A percentile compares a stretch with the other conserved stretches of the same genome.
These are phyloP conservation scores for Ataeniobius toweri DNA, from an alignment of 2,797 vertebrate genomes.

Conservation along the genomic window DNA sequence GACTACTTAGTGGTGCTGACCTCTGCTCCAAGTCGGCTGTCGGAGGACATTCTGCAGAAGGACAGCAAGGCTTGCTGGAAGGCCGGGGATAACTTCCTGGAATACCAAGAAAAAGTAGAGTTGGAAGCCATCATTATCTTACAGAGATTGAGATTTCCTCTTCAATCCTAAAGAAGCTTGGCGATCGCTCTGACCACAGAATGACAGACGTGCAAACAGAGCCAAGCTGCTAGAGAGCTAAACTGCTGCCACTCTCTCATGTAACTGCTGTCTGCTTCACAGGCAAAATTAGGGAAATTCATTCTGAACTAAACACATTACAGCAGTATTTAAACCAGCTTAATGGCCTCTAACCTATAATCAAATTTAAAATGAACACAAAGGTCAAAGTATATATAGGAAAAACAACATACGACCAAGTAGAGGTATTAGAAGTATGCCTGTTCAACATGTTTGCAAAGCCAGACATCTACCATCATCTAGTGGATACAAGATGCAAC, in stretches of 20 bases:
- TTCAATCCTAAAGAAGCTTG: conserved; percentile 24
- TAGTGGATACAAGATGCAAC: conserved; percentile 50
- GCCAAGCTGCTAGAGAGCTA: conserved; percentile 24
- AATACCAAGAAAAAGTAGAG: conserved; percentile 42
- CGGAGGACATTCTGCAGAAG: conserved; percentile 98
- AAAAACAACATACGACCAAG: not conserved
- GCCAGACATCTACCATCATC: conserved; percentile 52
- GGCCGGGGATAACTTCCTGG: conserved; percentile 90
- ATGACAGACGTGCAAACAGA: conserved; percentile 23
- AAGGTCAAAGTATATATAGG: too few relatives aligned
- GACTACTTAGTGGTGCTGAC: conserved; percentile 69
- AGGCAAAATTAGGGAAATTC: not conserved
- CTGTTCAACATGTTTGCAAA: not conserved
- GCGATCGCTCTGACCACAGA: conserved; percentile 34
- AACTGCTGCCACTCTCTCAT: conserved; percentile 24
- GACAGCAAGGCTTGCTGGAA: conserved; percentile 98
- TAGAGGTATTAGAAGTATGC: not conserved
- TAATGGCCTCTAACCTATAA: not conserved
- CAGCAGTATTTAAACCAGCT: not conserved
- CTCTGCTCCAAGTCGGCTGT: conserved; percentile 97
- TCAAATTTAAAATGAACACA: not conserved
- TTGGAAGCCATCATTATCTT: conserved; percentile 36
- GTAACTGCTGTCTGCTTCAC: conserved; percentile 4
- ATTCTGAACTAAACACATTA: not conserved
- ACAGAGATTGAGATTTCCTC: conserved; percentile 28